A percentile compares a stretch with the other conserved stretches of the same genome.
These are phyloP conservation scores for Pelagia noctiluca DNA, from an alignment of 30 jellyfish, hydroid and myxozoan species.

Conservation along the genomic window DNA sequence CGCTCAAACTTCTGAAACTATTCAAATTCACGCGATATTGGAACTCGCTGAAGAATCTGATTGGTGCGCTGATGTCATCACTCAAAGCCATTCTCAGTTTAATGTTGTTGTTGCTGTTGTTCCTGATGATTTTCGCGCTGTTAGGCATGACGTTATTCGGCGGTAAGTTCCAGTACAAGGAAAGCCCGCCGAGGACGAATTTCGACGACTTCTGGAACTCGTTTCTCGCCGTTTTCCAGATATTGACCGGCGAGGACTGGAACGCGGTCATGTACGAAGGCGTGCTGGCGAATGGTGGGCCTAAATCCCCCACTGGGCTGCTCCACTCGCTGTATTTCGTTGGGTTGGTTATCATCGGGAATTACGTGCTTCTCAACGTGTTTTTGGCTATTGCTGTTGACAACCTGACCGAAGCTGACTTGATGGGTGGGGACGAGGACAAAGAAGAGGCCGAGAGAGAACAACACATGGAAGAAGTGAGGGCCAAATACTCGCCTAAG, in stretches of 20 bases:
- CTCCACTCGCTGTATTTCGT: conserved; percentile 75
- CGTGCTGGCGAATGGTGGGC: conserved; percentile 91
- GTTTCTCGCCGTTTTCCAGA: conserved; percentile 95
- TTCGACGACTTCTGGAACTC: conserved; percentile 97
- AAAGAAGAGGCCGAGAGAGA: conserved; percentile 82
- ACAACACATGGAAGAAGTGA: conserved; percentile 69
- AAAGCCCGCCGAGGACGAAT: conserved; percentile 84
- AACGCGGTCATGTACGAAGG: conserved; percentile 91
- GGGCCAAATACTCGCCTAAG: conserved; percentile 69
- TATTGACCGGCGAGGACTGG: conserved; percentile 94
- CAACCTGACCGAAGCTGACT: conserved; percentile 75
- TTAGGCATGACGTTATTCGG: conserved; percentile 98
- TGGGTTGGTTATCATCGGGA: conserved; percentile 77
- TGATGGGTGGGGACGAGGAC: conserved; percentile 72
- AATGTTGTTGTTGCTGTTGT: conserved; percentile 82
- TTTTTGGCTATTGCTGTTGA: conserved; percentile 95
- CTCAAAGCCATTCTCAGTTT: conserved; percentile 87
- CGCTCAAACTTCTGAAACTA: conserved; percentile 81
- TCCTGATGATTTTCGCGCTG: conserved; percentile 88
- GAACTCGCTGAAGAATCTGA: conserved; percentile 91
- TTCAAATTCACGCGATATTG: conserved; percentile 96
- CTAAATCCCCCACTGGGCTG: conserved; percentile 71
- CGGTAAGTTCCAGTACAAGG: conserved; percentile 86
- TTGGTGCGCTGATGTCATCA: conserved; percentile 87
- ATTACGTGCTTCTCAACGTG: conserved; percentile 85